Evolutionary conservation across 2,113 vertebrate species (phyloP), one percentile per base, ranked within the genome.

Genomic region (Saimiri boliviensis): DNA sequence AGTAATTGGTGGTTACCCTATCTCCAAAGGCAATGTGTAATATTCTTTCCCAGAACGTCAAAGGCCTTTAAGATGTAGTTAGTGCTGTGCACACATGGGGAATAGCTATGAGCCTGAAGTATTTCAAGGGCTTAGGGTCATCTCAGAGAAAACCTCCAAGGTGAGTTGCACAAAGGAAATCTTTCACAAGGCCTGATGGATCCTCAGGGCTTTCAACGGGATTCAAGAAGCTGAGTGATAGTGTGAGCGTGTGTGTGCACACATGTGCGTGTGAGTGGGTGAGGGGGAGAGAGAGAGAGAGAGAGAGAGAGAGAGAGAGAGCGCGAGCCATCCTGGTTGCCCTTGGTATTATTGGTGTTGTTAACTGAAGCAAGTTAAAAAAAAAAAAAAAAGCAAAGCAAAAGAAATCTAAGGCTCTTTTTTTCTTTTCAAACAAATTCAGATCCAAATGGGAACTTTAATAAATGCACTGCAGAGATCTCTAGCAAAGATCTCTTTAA

Each of bases 171-270:
- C 68, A 91, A 95, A 98, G 97, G n/a, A 81, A 35, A 68, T 93
- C 52, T 90, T 98, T 97, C 94, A 93, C 96, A 92, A 98, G 96
- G 91, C 0, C 54, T 0, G 40, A 23, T 84, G 87, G 95, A 97
- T 96, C 0, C 8, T 0, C 23, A 71, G 68, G 93, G 80, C 49
- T 80, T 74, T 97, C 89, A 92, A 89, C 91, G 93, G 95, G 73
- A 63, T 81, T 96, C 66, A 94, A 95, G 97, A 96, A 97, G 71
- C 96, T 97, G 93, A 96, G 96, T 94, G 90, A 97, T 4, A 94
- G n/a, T 70, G 14, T 52, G 14, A 8, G 20, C 10, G 16, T 14
- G 16, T 14, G 32, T 3, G 25, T 49, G 49, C 17, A 4, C 10
- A 2, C 42, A 30, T n/a, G 23, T 13, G 84, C 11, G 66, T 27